phyloP scores from a whole-genome alignment of 2,888 invertebrate genomes.

The Volucella inflata region DNA sequence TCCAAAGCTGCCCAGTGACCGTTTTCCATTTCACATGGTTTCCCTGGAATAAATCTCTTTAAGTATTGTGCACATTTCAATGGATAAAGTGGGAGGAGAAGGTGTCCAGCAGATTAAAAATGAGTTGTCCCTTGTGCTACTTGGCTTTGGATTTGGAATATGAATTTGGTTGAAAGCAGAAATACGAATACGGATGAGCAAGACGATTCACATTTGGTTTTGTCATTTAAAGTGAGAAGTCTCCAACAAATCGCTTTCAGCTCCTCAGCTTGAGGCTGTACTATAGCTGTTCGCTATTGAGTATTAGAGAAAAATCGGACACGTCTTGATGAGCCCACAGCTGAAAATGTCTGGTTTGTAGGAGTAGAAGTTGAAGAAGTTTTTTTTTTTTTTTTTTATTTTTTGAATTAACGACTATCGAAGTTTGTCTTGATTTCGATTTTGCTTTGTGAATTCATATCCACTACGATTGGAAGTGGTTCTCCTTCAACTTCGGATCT shows the following conservation, averaged over 20 bases:
- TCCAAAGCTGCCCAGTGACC: constrained; percentile 45
- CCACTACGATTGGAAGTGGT: not conserved
- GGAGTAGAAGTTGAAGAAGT: constrained; percentile 12
- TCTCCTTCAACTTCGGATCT: not conserved
- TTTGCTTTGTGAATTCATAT: constrained; percentile 42
- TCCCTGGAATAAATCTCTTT: constrained; percentile 68
- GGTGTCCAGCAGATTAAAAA: constrained; percentile 62
- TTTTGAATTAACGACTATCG: constrained; percentile 61
- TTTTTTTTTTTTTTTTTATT: constrained; percentile 18
- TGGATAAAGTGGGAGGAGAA: not conserved
- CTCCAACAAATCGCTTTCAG: constrained; percentile 18
- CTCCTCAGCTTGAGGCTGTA: constrained; percentile 8
- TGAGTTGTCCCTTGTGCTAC: constrained; percentile 63
- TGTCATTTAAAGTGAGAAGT: not conserved
- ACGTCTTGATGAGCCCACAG: constrained; percentile 1
- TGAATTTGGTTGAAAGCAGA: not conserved
- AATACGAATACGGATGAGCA: not conserved
- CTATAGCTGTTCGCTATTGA: constrained; percentile 7
- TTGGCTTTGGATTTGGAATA: constrained; percentile 21
- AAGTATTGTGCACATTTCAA: constrained; percentile 49
- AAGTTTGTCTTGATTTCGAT: constrained; percentile 57
- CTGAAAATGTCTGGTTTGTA: constrained; percentile 24
- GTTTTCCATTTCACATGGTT: constrained; percentile 57
- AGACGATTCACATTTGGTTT: not conserved
- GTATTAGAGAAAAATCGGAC: not conserved